A percentile compares a stretch with the other conserved stretches of the same genome.
Evolutionary conservation across 2,797 vertebrate species (phyloP).

Genomic region (Monodelphis domestica): DNA sequence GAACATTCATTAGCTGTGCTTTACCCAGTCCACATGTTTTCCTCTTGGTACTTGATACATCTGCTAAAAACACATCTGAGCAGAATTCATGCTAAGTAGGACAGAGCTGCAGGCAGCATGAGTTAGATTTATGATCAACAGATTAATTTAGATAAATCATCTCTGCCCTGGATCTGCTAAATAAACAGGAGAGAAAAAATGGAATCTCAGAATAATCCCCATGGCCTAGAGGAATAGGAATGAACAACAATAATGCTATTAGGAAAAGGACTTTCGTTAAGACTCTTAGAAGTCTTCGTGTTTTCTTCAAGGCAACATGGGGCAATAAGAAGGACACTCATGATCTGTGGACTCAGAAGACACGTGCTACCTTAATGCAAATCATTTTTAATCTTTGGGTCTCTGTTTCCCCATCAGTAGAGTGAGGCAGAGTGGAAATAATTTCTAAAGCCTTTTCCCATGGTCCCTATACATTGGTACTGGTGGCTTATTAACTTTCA

Average conservation of each 20-base stretch:
- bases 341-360: background rate
- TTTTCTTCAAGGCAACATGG: background rate
- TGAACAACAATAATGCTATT: background rate
- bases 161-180: conserved; percentile 13
- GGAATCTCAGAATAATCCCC: conserved; percentile 22
- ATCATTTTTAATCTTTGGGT: background rate
- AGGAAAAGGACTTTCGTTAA: background rate
- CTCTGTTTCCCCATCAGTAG: background rate
- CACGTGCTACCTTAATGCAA: background rate
- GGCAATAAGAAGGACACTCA: background rate
- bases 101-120: background rate
- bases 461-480: background rate
- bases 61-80: background rate
- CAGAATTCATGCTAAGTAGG: background rate
- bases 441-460: background rate
- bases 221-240: background rate
- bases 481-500: background rate
- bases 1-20: accelerated
- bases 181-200: conserved; percentile 24
- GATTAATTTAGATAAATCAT: conserved; percentile 36
- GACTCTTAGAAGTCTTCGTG: conserved; percentile 18
- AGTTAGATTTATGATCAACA: background rate
- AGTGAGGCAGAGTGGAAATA: background rate
- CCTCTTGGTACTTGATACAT: background rate
- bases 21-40: background rate